These are phyloP conservation scores for Patiria pectinifera DNA, from an alignment of 53 echinoderm and acorn worm species.

Conservation along the genomic window DNA sequence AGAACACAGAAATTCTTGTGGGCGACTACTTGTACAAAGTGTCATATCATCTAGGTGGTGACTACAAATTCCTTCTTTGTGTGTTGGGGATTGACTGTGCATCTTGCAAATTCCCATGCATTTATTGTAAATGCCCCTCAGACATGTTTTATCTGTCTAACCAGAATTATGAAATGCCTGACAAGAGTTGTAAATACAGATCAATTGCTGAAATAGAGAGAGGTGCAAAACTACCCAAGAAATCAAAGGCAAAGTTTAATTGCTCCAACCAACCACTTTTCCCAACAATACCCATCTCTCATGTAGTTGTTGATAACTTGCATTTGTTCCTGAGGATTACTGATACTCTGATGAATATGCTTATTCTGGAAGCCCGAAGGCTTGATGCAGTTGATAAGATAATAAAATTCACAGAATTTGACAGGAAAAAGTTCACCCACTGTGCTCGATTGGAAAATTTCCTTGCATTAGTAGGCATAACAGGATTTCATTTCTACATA, in stretches of 20 bases:
- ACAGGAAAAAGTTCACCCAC: conserved; percentile 28
- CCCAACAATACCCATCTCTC: background rate
- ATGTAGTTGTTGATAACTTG: conserved; percentile 28
- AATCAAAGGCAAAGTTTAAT: background rate
- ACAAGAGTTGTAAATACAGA: conserved; percentile 3
- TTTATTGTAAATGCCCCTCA: conserved; percentile 26
- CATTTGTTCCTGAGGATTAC: conserved; percentile 13
- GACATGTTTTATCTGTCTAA: background rate
- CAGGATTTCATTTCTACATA: conserved; percentile 40
- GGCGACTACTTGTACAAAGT: background rate
- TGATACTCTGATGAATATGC: conserved; percentile 10
- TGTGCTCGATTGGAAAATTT: conserved; percentile 27
- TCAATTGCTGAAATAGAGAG: conserved; percentile 2
- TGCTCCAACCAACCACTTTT: conserved; percentile 3
- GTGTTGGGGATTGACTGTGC: background rate
- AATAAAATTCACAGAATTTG: conserved; percentile 23
- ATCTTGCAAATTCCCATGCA: background rate
- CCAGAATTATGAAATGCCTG: background rate
- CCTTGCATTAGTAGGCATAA: conserved; percentile 21
- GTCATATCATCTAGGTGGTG: background rate
- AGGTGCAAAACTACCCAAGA: conserved; percentile 7
- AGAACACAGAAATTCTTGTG: too few relatives aligned
- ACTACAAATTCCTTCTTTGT: conserved; percentile 4
- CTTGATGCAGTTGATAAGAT: conserved; percentile 12
- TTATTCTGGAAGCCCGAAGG: conserved; percentile 16